Base-by-base conservation (phyloP, 1,140 invertebrate species). In the Hypothenemus hampei region DNA sequence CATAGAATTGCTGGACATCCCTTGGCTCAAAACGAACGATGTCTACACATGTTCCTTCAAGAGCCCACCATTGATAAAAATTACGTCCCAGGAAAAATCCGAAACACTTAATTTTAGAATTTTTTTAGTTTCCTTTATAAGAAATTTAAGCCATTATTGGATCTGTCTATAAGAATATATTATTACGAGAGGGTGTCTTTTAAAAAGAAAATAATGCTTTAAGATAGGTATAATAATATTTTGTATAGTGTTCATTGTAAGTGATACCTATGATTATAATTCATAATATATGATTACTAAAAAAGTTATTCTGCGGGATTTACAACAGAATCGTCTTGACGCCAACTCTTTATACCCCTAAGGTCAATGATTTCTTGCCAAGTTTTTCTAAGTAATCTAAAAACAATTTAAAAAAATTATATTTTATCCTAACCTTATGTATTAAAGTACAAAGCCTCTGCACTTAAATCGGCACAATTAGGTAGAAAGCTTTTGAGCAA, bases 41-140 rank as follows among this genome's bases (percentile, higher is more conserved):
- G 96, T 78, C 83, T 99, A 65, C 97, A 99, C 70, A 99, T 99
- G 91, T 99, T 99, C 79, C 80, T 99, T 49, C 95, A 98, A 75
- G 95, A 98, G 68, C 86, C 87, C 43, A 83, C 87, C 61, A 98
- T 99, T 75, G 96, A 99, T 77, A 97, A 95, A 77, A 98, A 97
- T 77, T 99, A 99, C 76, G 92, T 98, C 56, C 97, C 97, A 62
- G 97, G 97, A 64, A 98, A 98, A 79, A 98, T 99, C 76, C 83
- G 96, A 72, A 98, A 95, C 77, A 91, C 92, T 78, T 91, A 89
- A 69, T n/a, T n/a, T n/a, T n/a, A n/a, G n/a, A n/a, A n/a, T n/a
- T n/a, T n/a, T n/a, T n/a, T n/a, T n/a, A n/a, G n/a, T n/a, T n/a
- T n/a, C n/a, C n/a, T n/a, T n/a, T n/a, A n/a, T n/a, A n/a, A n/a